Evolutionary conservation across 1,140 invertebrate species (phyloP).

Genomic region (Tetraneura akinire): DNA sequence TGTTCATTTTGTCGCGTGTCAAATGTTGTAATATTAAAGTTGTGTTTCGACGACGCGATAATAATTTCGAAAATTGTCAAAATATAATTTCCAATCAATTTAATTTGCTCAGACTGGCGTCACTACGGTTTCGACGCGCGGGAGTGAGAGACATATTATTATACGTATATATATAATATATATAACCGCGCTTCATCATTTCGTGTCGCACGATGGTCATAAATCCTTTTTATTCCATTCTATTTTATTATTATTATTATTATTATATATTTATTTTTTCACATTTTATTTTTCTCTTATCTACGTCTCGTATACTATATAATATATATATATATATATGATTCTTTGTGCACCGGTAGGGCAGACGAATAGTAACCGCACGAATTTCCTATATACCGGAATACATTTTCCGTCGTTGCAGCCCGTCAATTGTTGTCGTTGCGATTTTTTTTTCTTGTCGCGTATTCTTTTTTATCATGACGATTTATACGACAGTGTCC

Average conservation of each 20-base stretch:
- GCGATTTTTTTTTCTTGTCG: constrained; percentile 9
- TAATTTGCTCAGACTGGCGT: constrained; percentile 41
- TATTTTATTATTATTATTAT: not conserved
- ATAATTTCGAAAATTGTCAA: constrained; percentile 23
- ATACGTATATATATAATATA: too few relatives aligned
- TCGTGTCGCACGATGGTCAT: not conserved
- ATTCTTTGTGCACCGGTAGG: not conserved
- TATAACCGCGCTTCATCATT: not conserved
- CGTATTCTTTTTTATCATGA: not conserved
- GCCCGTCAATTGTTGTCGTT: constrained; percentile 23
- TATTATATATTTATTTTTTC: not conserved
- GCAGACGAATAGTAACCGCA: constrained; percentile 8
- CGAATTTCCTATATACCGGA: constrained; percentile 35
- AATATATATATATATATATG: too few relatives aligned
- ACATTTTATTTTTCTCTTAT: not conserved
- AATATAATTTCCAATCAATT: constrained; percentile 46
- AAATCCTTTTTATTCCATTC: constrained; percentile 1
- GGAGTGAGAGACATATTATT: not conserved
- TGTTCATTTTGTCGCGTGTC: too few relatives aligned
- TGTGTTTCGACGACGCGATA: not conserved
- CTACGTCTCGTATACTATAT: not conserved
- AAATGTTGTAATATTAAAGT: too few relatives aligned
- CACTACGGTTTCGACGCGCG: constrained; percentile 12
- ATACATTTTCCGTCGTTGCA: constrained; percentile 29
- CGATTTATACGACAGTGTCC: constrained; percentile 18